These are phyloP conservation scores for Platycheirus albimanus DNA, from an alignment of 2,888 invertebrate genomes.

Conservation along the genomic window DNA sequence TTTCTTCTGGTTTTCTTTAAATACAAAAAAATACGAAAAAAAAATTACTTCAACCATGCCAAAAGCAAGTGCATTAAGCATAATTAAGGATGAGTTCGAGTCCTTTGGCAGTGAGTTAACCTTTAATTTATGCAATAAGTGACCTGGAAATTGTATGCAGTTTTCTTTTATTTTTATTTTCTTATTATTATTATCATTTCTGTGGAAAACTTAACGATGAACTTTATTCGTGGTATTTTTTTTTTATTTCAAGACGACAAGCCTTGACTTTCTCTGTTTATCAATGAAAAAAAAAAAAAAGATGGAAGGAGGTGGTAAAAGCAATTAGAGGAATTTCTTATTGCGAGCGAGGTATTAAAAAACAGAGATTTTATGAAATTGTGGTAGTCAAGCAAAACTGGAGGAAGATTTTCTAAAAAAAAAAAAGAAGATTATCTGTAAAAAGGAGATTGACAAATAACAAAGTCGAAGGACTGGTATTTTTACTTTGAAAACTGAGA, in stretches of 20 bases:
- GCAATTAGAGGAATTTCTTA: constrained; percentile 33
- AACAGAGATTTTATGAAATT: background rate
- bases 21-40: background rate
- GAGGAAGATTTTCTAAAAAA: background rate
- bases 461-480: constrained; percentile 4
- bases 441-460: background rate
- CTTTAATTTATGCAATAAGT: constrained; percentile 66
- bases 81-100: constrained; percentile 50
- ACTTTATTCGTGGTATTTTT: constrained; percentile 29
- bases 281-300: background rate
- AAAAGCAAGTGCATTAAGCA: constrained; percentile 66
- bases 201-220: constrained; percentile 11
- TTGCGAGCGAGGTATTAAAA: background rate
- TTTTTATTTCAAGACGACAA: background rate
- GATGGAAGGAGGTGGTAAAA: constrained; percentile 20
- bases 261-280: background rate
- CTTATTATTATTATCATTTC: background rate
- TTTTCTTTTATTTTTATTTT: constrained; percentile 16
- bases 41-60: constrained; percentile 26
- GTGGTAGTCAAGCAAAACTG: constrained; percentile 9
- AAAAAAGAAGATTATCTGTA: background rate
- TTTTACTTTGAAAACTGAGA: constrained; percentile 8
- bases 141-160: constrained; percentile 46
- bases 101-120: constrained; percentile 48
- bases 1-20: constrained; percentile 19